Evolutionary conservation across 2,888 invertebrate genomes (phyloP), one percentile per base, ranked within the genome.

Genomic region (Drosophila vallismaia): DNA sequence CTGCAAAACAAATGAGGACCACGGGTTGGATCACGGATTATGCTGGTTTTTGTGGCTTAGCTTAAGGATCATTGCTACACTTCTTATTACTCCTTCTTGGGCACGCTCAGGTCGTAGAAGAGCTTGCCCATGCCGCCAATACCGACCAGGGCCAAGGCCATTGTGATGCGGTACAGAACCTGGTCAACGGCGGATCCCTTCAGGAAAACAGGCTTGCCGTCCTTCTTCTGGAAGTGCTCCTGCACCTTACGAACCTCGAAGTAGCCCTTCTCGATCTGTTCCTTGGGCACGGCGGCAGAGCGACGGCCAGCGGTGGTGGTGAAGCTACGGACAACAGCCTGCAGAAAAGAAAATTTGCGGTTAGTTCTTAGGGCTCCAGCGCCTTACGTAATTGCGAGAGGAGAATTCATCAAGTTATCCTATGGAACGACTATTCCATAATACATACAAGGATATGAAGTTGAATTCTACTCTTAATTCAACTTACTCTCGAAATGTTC

Each of bases 201-300:
- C 26, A 93, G 82, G 83, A 92, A 92, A 5, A 93, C 91, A 8
- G 93, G 93, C 57, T 91, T 89, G 48, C 93, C 93, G 84, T 93
- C 93, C 31, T 89, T 87, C 70, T 91, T 90, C 77, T 92, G 92
- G 82, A 91, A 92, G 45, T 88, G 86, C 40, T 90, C 89, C 77
- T 91, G 91, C 9, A 88, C 73, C 54, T 88, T 88, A 2, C 77
- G 86, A 57, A 90, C 55, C 73, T 90, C 90, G 14, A 85, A 83
- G 52, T 89, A 91, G 1, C 91, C 91, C 56, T 90, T 88, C 42
- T 89, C 82, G 53, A 91, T 69, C 62, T 91, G 83, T 7, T 71
- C 85, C 66, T 87, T 86, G 62, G 54, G 66, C 5, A 80, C 80
- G 14, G 82, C 73, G 31, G 75, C 74, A 29, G 82, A 72, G 57